Percentiles rank a stretch among this genome's conserved stretches.
phyloP scores from a whole-genome alignment of 35 echinoderm and acorn worm species.

The Nesometra sesokonis region DNA sequence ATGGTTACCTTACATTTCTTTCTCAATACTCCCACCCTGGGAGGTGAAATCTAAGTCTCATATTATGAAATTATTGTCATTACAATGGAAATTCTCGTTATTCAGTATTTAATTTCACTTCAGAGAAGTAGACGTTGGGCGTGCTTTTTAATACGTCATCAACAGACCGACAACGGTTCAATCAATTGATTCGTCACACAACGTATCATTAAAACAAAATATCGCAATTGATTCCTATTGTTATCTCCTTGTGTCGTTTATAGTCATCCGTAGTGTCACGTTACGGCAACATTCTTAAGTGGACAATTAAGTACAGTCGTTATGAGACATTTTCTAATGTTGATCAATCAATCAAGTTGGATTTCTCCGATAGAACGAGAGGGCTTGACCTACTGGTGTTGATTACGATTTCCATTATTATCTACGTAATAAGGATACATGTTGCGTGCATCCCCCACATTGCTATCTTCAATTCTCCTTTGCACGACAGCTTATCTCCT shows the following conservation, averaged over 20 bases:
- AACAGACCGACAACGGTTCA: neutral
- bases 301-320: neutral
- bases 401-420: neutral
- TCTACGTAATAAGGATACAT: neutral
- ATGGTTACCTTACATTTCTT: neutral
- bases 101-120: neutral
- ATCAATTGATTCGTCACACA: neutral
- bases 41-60: neutral
- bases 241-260: neutral
- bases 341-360: neutral
- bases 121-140: neutral
- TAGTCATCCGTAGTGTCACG: neutral
- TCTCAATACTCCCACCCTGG: neutral
- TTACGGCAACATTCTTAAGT: neutral
- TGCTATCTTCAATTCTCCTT: neutral
- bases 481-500: neutral
- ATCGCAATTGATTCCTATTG: neutral
- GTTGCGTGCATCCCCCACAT: neutral
- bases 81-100: neutral
- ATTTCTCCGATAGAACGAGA: neutral
- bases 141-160: neutral
- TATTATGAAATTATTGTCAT: too few species aligned
- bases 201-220: neutral
- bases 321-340: neutral
- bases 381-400: neutral